Conservation (phyloP, 2,888 invertebrate species). For the Schizotus pectinicornis region DNA sequence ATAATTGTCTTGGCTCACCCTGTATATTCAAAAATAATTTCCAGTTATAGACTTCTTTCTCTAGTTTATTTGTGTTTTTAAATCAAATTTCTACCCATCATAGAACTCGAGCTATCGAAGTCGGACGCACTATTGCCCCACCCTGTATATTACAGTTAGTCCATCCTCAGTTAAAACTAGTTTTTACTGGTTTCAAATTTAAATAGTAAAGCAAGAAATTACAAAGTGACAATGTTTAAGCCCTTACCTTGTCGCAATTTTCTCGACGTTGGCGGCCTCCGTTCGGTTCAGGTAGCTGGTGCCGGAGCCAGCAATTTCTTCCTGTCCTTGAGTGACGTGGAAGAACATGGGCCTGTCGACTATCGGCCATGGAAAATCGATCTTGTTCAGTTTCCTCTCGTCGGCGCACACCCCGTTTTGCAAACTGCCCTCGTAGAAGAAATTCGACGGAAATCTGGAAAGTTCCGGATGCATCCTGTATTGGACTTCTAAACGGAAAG, state of each 20-base stretch:
- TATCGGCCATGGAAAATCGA: constrained; percentile 98
- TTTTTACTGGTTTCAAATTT: background rate
- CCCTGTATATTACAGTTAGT: no score
- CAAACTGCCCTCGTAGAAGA: constrained; percentile 98
- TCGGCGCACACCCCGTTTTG: constrained; percentile 99
- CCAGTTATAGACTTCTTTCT: no score
- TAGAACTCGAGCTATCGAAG: no score
- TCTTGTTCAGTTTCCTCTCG: constrained; percentile 85
- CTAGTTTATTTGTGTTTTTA: no score
- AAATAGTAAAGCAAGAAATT: background rate
- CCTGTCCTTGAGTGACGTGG: constrained; percentile 96
- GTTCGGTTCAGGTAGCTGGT: constrained; percentile 98
- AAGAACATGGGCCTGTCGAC: constrained; percentile 98
- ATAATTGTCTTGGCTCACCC: no score
- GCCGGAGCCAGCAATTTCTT: constrained; percentile 98
- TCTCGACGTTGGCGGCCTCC: constrained; percentile 98
- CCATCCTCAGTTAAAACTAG: background rate
- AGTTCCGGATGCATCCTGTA: constrained; percentile 99
- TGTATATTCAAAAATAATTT: no score
- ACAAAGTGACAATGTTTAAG: background rate
- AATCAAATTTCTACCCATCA: no score
- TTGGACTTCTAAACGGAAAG: constrained; percentile 95
- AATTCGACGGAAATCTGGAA: constrained; percentile 97
- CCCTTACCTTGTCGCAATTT: constrained; percentile 83
- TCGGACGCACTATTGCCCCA: no score